Evolutionary conservation across 2,113 vertebrate species (phyloP).

Genomic region (Tupaia tana): DNA sequence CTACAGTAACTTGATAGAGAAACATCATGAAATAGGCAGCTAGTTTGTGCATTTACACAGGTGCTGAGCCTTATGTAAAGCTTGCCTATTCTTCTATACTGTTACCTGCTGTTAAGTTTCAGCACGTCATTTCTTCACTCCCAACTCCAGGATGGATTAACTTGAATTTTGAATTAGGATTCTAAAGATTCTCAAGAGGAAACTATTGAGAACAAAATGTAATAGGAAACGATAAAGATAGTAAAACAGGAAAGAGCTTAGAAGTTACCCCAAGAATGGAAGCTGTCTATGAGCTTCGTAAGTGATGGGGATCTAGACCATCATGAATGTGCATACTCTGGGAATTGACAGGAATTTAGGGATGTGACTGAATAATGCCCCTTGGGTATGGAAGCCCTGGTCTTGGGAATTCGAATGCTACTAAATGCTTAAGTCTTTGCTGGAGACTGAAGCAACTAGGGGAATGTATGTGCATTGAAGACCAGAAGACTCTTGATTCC

Average conservation of each 20-base stretch:
- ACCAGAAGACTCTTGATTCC: neutral
- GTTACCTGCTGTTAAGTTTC: neutral
- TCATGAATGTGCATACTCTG: neutral
- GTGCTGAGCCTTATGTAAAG: neutral
- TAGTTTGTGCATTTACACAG: neutral
- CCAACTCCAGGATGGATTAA: neutral
- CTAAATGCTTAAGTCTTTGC: neutral
- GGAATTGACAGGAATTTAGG: neutral
- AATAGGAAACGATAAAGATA: neutral
- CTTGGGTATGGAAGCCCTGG: neutral
- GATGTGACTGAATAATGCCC: neutral
- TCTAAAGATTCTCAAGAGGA: neutral
- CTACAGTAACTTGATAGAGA: neutral
- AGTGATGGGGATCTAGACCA: neutral
- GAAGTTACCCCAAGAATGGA: neutral
- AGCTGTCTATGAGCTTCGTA: neutral
- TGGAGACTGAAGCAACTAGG: neutral
- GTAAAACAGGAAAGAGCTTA: neutral
- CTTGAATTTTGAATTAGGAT: neutral
- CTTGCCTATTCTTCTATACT: neutral
- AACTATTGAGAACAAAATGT: neutral
- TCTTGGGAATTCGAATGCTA: too few relatives aligned
- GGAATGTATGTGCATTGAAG: neutral
- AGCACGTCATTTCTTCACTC: neutral
- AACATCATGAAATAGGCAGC: neutral